Evolutionary conservation across 1,140 invertebrate genomes (phyloP), one percentile per base, ranked within the genome.

Genomic region (Drosophila carrolli): DNA sequence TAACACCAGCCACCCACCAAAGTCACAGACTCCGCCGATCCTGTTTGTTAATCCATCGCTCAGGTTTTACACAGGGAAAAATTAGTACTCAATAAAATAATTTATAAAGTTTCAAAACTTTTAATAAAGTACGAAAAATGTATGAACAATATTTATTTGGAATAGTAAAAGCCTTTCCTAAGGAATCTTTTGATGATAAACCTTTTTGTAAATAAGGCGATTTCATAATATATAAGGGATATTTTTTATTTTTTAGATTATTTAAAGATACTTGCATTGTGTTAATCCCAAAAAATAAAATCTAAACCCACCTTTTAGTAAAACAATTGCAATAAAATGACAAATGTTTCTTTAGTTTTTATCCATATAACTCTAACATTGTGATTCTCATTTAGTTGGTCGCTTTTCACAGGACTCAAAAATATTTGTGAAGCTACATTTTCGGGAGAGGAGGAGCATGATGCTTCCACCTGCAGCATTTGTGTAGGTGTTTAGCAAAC

Each of bases 401-500:
- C 27, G 47, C 66, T 76, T 71, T 77, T 55, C 71, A 65, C 55
- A 55, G 75, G 79, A 44, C 76, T 77, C 65, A 78, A 81, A 89
- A 89, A 84, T 84, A 88, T 84, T 84, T 84, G 76, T 78, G 58
- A 65, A 83, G 66, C 79, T 70, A 48, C 53, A 53, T 41, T 19
- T 37, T 19, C 14, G 46, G 10, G 11, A 19, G 51, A 9, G 32
- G 19, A 29, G 14, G 27, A 27, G 50, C n/a, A 40, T 41, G 48
- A n/a, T 62, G 53, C 48, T 55, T 68, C 51, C 19, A 32, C 43
- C 16, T 59, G 82, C 62, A 54, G 47, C 60, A 71, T 78, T 78
- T 84, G 84, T 89, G 85, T 90, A 89, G 84, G 84, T 89, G 84
- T 84, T 89, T 84, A 81, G 82, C 74, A 89, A 89, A 89, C 84